Evolutionary conservation across 2,888 invertebrate genomes (phyloP), one percentile per base, ranked within the genome.

Genomic region (Nymphalis urticae): DNA sequence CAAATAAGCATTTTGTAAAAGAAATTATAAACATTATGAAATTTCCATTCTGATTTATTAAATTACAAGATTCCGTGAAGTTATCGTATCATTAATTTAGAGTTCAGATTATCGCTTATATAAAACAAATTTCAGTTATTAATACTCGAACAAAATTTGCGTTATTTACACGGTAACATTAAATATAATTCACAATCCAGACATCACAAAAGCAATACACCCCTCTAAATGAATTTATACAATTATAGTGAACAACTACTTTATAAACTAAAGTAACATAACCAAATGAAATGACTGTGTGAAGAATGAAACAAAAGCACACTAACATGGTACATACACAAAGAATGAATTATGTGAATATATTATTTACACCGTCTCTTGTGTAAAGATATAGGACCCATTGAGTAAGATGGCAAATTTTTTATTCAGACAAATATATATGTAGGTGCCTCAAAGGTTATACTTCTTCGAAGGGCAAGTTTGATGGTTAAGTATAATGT

Each of bases 401-500:
- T 21, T 32, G 48, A 61, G 66, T 53, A 48, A 54, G 27, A 66
- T 66, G 61, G 61, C 61, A 66, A 66, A 54, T 48, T 53, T 13
- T 48, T 54, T 19, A 50, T 6, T 8, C 17, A 32, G 62, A 36
- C 36, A 32, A 27, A 48, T n/a, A n/a, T n/a, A n/a, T n/a, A n/a
- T n/a, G n/a, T n/a, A n/a, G n/a, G n/a, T n/a, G n/a, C n/a, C n/a
- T n/a, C n/a, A n/a, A n/a, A n/a, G n/a, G 42, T 42, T 42, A 42
- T 42, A 42, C 42, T 42, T 42, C 42, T 13, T 42, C 4, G 42
- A 2, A 42, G 42, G 3, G 13, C 42, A 4, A 42, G 3, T 42
- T 42, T 9, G 2, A 2, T 13, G 3, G 42, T 2, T 42, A 36
- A 1, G 9, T 21, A 21, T 21, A 1, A 21, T 21, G 21, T 21